phyloP scores from a whole-genome alignment of 2,888 invertebrate genomes.

The Apoderus coryli region DNA sequence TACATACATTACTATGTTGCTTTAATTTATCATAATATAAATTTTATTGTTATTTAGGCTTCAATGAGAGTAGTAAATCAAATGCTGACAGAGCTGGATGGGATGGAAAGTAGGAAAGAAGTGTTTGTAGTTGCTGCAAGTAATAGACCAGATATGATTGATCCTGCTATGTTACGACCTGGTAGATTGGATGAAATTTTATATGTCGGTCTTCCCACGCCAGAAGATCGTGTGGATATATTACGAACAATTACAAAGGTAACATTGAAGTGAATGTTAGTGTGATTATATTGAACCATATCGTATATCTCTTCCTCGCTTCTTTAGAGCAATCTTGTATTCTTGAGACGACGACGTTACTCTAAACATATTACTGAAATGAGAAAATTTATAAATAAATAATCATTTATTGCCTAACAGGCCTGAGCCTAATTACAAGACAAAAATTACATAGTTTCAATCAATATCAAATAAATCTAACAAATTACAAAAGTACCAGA shows the following conservation, averaged over 20 bases:
- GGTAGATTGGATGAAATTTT: conserved; percentile 84
- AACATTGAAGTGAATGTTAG: conserved; percentile 11
- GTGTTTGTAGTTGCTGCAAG: conserved; percentile 94
- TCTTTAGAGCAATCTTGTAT: no score
- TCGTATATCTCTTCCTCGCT: no score
- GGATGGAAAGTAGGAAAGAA: conserved; percentile 77
- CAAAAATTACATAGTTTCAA: no score
- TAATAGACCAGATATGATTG: conserved; percentile 92
- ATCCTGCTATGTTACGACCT: conserved; percentile 80
- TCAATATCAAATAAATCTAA: no score
- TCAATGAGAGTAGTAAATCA: conserved; percentile 88
- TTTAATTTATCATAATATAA: no score
- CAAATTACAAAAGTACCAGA: no score
- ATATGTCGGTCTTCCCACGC: conserved; percentile 76
- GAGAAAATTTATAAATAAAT: no score
- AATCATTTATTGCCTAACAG: no score
- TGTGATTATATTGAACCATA: no score
- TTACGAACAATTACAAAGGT: conserved; percentile 79
- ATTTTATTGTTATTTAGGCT: conserved; percentile 1
- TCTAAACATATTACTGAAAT: no score
- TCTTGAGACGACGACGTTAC: no score
- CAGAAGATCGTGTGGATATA: conserved; percentile 73
- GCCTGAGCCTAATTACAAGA: no score
- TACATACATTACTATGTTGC: conserved; percentile 25
- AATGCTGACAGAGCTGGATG: conserved; percentile 97